Evolutionary conservation across 2,113 vertebrate species (phyloP).

Genomic region (Microcebus jonahi): DNA sequence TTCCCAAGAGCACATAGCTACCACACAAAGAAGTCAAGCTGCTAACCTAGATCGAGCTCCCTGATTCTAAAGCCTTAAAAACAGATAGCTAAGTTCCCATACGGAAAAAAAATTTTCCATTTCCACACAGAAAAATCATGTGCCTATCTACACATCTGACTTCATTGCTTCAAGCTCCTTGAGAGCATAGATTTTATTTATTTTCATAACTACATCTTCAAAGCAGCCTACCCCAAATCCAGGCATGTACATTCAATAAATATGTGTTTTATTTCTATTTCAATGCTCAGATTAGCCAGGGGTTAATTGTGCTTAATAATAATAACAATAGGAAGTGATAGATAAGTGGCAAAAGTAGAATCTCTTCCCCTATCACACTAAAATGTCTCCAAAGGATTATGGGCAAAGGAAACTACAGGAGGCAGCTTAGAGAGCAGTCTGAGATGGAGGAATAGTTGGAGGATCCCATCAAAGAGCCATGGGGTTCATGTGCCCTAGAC

Average conservation of each 20-base stretch:
- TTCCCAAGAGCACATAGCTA: not conserved
- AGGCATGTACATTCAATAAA: not conserved
- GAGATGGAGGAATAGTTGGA: not conserved
- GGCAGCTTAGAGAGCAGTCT: not conserved
- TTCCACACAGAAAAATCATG: not conserved
- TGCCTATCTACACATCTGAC: accelerated
- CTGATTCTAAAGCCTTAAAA: not conserved
- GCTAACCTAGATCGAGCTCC: not conserved
- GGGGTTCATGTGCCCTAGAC: not conserved
- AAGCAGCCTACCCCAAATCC: not conserved
- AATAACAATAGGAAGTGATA: not conserved
- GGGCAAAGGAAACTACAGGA: not conserved
- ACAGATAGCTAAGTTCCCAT: not conserved
- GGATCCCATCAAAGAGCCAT: not conserved
- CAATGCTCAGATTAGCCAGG: not conserved
- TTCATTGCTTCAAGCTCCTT: not conserved
- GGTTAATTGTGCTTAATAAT: not conserved
- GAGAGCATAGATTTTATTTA: not conserved
- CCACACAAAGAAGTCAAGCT: not conserved
- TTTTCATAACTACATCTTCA: not conserved
- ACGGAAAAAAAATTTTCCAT: not conserved
- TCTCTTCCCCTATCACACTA: not conserved
- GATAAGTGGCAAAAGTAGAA: not conserved
- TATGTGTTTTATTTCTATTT: not conserved
- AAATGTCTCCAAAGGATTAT: not conserved